Conservation (phyloP, 2,797 vertebrate species). For the Acropternis orthonyx region DNA sequence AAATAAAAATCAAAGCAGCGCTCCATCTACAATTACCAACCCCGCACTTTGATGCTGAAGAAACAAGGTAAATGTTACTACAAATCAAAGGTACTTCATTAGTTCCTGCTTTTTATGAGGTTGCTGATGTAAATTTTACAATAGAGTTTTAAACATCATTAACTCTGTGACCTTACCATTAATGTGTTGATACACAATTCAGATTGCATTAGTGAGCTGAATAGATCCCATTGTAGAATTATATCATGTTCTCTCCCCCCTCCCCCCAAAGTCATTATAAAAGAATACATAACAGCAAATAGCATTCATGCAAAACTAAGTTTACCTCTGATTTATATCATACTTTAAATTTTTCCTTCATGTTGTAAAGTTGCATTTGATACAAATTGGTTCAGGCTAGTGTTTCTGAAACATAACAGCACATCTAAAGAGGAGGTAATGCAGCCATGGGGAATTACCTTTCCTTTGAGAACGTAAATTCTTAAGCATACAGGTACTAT, state of each 20-base stretch:
- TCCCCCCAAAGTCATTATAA: neutral
- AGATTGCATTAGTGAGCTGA: neutral
- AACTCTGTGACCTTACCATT: conserved; percentile 36
- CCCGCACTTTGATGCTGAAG: neutral
- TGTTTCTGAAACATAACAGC: neutral
- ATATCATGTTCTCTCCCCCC: neutral
- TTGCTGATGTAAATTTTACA: conserved; percentile 36
- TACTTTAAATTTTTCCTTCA: neutral
- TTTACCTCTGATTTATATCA: conserved; percentile 14
- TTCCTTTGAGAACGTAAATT: neutral
- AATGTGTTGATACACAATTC: neutral
- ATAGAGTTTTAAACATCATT: conserved; percentile 36
- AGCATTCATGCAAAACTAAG: neutral
- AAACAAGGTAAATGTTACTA: neutral
- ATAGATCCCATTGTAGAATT: neutral
- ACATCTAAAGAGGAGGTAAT: conserved; percentile 12
- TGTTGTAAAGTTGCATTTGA: neutral
- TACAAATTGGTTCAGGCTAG: conserved; percentile 5
- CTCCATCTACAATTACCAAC: neutral
- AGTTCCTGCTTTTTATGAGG: conserved; percentile 5
- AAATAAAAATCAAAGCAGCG: neutral
- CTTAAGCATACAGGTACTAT: neutral
- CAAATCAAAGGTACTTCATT: conserved; percentile 37
- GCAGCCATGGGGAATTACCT: neutral
- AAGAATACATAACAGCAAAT: neutral